Conservation (phyloP, 2,888 invertebrate genomes). For the Tupiocoris notatus region DNA sequence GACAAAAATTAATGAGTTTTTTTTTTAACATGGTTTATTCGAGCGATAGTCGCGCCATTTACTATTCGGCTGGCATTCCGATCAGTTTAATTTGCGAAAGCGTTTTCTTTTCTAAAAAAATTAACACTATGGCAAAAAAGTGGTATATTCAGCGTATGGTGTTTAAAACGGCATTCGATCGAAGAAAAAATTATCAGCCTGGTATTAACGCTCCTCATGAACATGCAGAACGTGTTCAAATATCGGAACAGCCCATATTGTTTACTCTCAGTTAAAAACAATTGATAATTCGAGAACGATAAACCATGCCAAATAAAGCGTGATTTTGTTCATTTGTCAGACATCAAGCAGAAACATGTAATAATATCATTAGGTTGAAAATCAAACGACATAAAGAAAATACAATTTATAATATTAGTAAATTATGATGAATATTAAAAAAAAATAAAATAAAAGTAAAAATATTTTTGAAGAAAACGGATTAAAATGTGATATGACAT, state of each 20-base stretch:
- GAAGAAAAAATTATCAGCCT: background rate
- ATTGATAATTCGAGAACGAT: constrained; percentile 24
- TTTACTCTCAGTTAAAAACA: background rate
- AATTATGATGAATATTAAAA: constrained; percentile 1
- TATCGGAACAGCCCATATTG: background rate
- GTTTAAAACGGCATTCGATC: background rate
- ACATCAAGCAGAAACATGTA: constrained; percentile 35
- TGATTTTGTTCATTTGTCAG: constrained; percentile 18
- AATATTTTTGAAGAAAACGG: constrained; percentile 7
- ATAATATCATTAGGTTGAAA: no score
- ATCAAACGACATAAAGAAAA: no score
- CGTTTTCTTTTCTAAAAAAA: no score
- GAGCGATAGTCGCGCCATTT: no score
- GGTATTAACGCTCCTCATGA: background rate
- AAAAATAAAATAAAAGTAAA: constrained; percentile 13
- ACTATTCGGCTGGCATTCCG: no score
- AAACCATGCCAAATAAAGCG: constrained; percentile 42
- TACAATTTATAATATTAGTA: constrained; percentile 10
- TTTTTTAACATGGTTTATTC: constrained; percentile 33
- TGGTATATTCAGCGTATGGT: no score
- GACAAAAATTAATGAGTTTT: constrained; percentile 8
- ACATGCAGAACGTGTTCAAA: constrained; percentile 24
- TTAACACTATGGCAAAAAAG: no score
- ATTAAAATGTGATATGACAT: background rate
- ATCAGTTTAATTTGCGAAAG: no score